Conservation (phyloP, 2,797 vertebrate species). For the Bryconaethiops microstoma region DNA sequence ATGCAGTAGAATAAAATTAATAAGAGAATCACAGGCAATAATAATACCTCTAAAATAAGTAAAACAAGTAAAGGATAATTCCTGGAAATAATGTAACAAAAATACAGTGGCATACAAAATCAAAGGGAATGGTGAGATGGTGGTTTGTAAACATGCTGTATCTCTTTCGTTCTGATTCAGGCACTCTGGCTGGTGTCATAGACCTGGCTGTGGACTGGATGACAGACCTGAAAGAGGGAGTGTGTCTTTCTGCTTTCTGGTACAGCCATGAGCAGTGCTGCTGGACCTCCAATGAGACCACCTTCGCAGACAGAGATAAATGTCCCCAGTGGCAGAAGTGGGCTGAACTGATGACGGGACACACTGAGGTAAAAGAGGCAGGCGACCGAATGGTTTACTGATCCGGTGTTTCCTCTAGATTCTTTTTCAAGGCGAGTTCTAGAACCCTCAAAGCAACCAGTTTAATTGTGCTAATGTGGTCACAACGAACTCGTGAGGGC, state of each 20-base stretch:
- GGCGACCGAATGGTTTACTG: not conserved
- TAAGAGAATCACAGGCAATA: too few species aligned
- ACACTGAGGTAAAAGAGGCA: slow-evolving; percentile 79
- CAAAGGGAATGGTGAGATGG: too few species aligned
- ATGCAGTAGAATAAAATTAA: too few species aligned
- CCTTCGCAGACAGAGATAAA: slow-evolving; percentile 94
- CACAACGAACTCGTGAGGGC: too few species aligned
- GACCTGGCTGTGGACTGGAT: slow-evolving; percentile 98
- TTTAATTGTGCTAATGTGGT: too few species aligned
- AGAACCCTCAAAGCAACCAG: too few species aligned
- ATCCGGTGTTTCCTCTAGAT: not conserved
- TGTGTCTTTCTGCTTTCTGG: slow-evolving; percentile 93
- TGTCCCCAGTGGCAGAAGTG: slow-evolving; percentile 98
- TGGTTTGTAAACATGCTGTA: not conserved
- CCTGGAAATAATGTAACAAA: too few species aligned
- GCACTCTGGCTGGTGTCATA: slow-evolving; percentile 93
- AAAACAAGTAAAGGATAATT: too few species aligned
- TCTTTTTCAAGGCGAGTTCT: too few species aligned
- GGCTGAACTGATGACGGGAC: slow-evolving; percentile 92
- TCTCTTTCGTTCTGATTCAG: slow-evolving; percentile 65
- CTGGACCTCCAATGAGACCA: slow-evolving; percentile 95
- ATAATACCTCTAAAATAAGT: too few species aligned
- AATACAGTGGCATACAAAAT: too few species aligned
- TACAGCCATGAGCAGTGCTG: slow-evolving; percentile 99
- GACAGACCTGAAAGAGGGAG: slow-evolving; percentile 96